These are phyloP conservation scores for Anneissia japonica DNA, from an alignment of 35 echinoderm and acorn worm species.

Conservation along the genomic window DNA sequence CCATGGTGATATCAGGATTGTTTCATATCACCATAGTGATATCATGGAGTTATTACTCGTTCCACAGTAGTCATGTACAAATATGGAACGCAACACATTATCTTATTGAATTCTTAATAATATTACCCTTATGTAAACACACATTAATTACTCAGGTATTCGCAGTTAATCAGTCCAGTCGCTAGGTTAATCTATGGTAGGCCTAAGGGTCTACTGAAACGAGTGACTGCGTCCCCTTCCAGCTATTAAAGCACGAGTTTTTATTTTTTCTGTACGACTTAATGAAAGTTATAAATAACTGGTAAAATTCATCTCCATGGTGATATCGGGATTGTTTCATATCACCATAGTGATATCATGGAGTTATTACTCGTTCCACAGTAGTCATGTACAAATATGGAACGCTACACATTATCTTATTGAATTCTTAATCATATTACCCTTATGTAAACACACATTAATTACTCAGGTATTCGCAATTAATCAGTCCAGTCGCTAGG, in stretches of 20 bases:
- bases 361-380: not conserved
- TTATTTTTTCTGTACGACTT: no score
- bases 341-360: not conserved
- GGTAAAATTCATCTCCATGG: no score
- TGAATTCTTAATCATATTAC: not conserved
- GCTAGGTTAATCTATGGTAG: not conserved
- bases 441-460: not conserved
- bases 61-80: not conserved
- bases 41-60: not conserved
- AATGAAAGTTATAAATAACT: no score
- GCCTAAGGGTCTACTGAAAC: no score
- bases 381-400: not conserved
- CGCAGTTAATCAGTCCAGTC: not conserved
- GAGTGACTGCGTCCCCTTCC: no score
- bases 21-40: not conserved
- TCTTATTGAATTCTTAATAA: not conserved
- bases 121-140: not conserved
- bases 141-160: not conserved
- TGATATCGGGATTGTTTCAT: not conserved
- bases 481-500: not conserved
- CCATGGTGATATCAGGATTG: not conserved
- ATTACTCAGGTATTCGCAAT: not conserved
- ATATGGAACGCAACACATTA: not conserved
- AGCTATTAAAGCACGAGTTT: no score
- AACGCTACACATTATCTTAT: not conserved